phyloP scores from a whole-genome alignment of 92 coral and sea anemone genomes.

The Porites evermanni region DNA sequence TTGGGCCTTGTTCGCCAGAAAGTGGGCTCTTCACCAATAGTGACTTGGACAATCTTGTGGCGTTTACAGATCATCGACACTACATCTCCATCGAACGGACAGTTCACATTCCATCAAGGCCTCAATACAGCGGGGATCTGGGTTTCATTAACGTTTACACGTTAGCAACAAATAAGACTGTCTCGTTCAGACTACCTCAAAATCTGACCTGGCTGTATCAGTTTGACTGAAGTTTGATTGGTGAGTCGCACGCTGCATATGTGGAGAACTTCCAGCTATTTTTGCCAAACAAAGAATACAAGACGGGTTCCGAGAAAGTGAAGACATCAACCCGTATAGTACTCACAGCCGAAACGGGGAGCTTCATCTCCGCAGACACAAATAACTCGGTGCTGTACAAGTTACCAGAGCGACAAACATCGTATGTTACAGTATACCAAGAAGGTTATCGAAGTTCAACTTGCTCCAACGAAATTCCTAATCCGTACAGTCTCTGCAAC shows the following conservation, averaged over 20 bases:
- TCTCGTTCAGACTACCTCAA: constrained; percentile 51
- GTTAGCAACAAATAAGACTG: constrained; percentile 34
- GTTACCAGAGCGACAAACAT: constrained; percentile 44
- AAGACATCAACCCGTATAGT: constrained; percentile 37
- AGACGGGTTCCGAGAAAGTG: constrained; percentile 15
- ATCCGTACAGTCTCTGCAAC: constrained; percentile 75
- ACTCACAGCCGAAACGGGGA: constrained; percentile 41
- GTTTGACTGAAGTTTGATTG: constrained; percentile 43
- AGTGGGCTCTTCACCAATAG: constrained; percentile 59
- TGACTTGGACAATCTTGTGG: constrained; percentile 46
- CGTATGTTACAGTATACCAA: constrained; percentile 61
- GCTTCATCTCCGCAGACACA: constrained; percentile 48
- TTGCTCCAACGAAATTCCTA: constrained; percentile 57
- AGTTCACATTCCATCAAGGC: constrained; percentile 67
- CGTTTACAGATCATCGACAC: constrained; percentile 53
- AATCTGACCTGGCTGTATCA: constrained; percentile 55
- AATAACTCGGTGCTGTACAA: constrained; percentile 36
- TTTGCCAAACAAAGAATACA: constrained; percentile 50
- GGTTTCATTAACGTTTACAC: constrained; percentile 48
- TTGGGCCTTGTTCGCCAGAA: constrained; percentile 52
- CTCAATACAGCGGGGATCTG: constrained; percentile 54
- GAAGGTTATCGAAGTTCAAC: constrained; percentile 60
- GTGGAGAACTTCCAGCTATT: constrained; percentile 58
- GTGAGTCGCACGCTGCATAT: constrained; percentile 49
- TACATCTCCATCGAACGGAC: constrained; percentile 50